phyloP scores from a whole-genome alignment of 2,888 invertebrate species.

The Mythimna lalbum region DNA sequence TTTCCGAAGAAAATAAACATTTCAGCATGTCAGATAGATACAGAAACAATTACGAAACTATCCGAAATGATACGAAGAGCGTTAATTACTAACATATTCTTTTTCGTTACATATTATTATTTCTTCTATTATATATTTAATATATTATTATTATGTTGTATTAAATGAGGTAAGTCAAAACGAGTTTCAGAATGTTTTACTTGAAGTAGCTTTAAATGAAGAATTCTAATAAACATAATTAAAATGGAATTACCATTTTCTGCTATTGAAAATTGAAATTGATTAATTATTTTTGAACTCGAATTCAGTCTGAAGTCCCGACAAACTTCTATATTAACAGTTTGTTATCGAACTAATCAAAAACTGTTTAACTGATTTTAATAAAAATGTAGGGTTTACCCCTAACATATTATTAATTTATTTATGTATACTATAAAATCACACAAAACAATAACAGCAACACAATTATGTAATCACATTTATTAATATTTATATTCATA shows the following conservation, averaged over 20 bases:
- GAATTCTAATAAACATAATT: no score
- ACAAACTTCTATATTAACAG: neutral
- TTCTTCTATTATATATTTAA: neutral
- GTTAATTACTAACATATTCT: constrained; percentile 44
- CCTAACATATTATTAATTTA: no score
- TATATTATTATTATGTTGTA: no score
- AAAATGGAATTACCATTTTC: neutral
- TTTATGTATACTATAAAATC: no score
- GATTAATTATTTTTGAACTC: neutral
- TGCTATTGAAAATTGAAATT: neutral
- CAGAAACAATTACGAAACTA: constrained; percentile 46
- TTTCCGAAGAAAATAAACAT: constrained; percentile 35
- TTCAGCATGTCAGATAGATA: constrained; percentile 13
- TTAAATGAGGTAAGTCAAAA: constrained; percentile 19
- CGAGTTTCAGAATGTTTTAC: neutral
- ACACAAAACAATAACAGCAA: no score
- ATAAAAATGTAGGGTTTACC: no score
- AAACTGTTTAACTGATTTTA: no score
- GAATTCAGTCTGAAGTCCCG: neutral
- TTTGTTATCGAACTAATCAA: no score
- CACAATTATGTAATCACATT: no score
- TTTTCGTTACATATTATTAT: constrained; percentile 12
- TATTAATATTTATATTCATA: no score
- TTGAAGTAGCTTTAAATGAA: neutral
- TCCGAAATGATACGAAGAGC: constrained; percentile 15